These are phyloP conservation scores for Unio delphinus DNA, from an alignment of 2,888 invertebrate genomes.

Conservation along the genomic window DNA sequence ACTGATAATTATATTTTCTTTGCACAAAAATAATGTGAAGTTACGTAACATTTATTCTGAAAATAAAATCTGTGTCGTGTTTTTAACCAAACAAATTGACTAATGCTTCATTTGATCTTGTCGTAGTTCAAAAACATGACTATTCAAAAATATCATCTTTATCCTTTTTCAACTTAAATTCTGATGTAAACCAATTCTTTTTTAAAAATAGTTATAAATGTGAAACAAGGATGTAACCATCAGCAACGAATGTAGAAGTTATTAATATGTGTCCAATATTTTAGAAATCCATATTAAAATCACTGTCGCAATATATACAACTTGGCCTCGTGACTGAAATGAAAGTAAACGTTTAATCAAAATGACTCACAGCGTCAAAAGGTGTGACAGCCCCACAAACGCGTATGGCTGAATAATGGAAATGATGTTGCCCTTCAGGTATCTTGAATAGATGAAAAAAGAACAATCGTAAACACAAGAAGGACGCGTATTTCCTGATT, in stretches of 20 bases:
- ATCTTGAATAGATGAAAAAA: constrained; percentile 25
- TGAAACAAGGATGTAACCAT: neutral
- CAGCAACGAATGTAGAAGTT: neutral
- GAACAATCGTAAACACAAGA: neutral
- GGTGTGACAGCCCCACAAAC: constrained; percentile 58
- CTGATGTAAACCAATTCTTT: too few relatives aligned
- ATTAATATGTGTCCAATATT: neutral
- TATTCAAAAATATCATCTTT: too few relatives aligned
- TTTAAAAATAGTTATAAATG: too few relatives aligned
- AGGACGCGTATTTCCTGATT: too few relatives aligned
- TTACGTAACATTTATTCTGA: too few relatives aligned
- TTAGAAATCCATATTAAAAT: neutral
- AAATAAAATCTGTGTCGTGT: too few relatives aligned
- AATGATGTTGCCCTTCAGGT: constrained; percentile 58
- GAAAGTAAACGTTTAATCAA: neutral
- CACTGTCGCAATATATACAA: neutral
- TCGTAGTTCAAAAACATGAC: too few relatives aligned
- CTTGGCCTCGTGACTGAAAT: neutral
- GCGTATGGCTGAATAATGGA: constrained; percentile 51
- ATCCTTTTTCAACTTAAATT: too few relatives aligned
- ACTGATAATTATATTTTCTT: too few relatives aligned
- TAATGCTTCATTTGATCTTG: too few relatives aligned
- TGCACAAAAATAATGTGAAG: too few relatives aligned
- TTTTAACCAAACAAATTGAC: too few relatives aligned
- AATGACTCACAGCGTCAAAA: constrained; percentile 57